Conservation (phyloP, 2,113 vertebrate genomes). For the Pelusios castaneus region DNA sequence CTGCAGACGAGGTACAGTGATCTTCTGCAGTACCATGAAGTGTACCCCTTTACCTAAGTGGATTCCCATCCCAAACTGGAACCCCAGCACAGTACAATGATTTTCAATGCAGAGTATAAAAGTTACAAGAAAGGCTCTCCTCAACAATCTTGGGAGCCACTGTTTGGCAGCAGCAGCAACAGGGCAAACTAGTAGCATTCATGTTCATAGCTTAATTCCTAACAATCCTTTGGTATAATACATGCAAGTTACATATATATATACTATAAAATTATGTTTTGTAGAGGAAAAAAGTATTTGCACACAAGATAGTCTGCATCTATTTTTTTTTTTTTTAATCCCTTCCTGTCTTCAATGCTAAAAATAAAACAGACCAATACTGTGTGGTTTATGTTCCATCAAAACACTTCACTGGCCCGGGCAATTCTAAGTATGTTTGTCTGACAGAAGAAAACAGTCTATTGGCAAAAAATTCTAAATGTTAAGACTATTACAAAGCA, state of each 20-base stretch:
- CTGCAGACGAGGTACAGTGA: background rate
- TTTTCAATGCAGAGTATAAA: fast-evolving
- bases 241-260: background rate
- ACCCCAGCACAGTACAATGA: fast-evolving
- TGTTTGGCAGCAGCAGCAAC: background rate
- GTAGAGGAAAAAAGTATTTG: background rate
- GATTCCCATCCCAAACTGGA: background rate
- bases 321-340: background rate
- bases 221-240: background rate
- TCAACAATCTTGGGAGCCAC: background rate
- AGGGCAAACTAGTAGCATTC: background rate
- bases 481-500: background rate
- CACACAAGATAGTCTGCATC: background rate
- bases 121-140: background rate
- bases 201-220: background rate
- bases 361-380: background rate
- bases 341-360: background rate
- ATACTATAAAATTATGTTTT: background rate
- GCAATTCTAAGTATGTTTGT: background rate
- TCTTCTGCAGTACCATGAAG: background rate
- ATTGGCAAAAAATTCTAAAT: background rate
- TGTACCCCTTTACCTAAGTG: no score
- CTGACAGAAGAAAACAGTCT: background rate
- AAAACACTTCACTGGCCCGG: background rate
- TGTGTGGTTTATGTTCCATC: background rate